phyloP scores from a whole-genome alignment of 2,888 invertebrate species.

The Drosophila putrida region DNA sequence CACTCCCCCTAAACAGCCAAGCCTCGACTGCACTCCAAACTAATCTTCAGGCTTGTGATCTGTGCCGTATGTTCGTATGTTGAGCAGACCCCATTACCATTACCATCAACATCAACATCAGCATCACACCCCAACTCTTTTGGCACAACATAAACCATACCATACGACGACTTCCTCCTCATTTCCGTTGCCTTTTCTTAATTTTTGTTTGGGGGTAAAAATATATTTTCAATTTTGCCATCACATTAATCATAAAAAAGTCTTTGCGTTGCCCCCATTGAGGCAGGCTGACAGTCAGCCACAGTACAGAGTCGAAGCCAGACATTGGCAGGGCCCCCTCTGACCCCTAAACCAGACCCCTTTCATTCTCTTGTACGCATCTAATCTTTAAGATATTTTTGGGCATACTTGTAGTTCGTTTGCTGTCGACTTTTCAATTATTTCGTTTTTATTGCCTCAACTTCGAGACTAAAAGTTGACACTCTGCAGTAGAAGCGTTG shows the following conservation, averaged over 20 bases:
- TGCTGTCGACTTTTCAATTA: constrained; percentile 70
- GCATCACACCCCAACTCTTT: constrained; percentile 72
- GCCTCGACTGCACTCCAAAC: constrained; percentile 48
- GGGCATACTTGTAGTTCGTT: constrained; percentile 53
- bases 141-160: constrained; percentile 76
- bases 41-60: constrained; percentile 67
- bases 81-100: constrained; percentile 50
- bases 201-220: constrained; percentile 37
- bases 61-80: constrained; percentile 64
- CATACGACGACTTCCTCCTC: constrained; percentile 76
- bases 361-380: constrained; percentile 57
- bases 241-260: constrained; percentile 75
- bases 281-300: constrained; percentile 44
- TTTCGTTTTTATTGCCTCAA: constrained; percentile 75
- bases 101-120: constrained; percentile 7
- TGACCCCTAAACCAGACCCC: constrained; percentile 56
- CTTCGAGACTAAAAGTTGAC: constrained; percentile 76
- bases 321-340: constrained; percentile 2
- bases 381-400: constrained; percentile 77
- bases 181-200: constrained; percentile 61
- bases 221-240: constrained; percentile 76
- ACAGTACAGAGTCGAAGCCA: constrained; percentile 16
- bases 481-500: constrained; percentile 58
- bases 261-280: constrained; percentile 57
- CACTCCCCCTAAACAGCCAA: constrained; percentile 47